These are phyloP conservation scores for Nebria ingens DNA, from an alignment of 1,140 invertebrate genomes.

Conservation along the genomic window DNA sequence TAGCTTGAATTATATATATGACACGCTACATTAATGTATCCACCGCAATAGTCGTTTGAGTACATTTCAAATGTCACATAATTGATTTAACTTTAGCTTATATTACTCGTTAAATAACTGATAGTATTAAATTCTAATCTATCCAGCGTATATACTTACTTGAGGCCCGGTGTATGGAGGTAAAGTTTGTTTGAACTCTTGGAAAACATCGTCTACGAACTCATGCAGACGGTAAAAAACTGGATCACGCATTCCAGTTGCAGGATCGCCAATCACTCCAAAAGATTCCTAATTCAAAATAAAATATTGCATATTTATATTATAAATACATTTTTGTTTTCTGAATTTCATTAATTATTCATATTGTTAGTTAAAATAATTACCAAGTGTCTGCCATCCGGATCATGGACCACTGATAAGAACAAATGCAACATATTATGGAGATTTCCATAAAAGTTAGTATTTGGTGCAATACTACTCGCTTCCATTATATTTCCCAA, in stretches of 20 bases:
- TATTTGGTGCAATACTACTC: conserved; percentile 31
- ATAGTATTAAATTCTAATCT: no score
- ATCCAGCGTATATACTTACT: conserved; percentile 25
- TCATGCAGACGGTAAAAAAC: conserved; percentile 73
- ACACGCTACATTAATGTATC: no score
- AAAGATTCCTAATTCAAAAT: conserved; percentile 46
- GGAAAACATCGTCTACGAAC: conserved; percentile 50
- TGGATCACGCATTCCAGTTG: conserved; percentile 35
- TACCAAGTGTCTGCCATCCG: conserved; percentile 42
- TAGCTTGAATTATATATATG: no score
- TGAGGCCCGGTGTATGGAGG: conserved; percentile 31
- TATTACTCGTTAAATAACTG: no score
- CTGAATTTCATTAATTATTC: no score
- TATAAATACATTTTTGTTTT: no score
- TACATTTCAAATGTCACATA: no score
- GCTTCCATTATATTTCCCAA: conserved; percentile 39
- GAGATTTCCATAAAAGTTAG: conserved; percentile 43
- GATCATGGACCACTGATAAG: conserved; percentile 45
- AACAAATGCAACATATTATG: conserved; percentile 49
- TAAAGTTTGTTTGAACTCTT: conserved; percentile 32
- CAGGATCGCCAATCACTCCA: conserved; percentile 48
- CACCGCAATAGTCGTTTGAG: no score
- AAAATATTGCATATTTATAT: background rate
- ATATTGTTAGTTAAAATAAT: conserved; percentile 12
- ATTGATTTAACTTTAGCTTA: no score